phyloP scores from a whole-genome alignment of 2,797 vertebrate genomes.

The Cuniculus paca region DNA sequence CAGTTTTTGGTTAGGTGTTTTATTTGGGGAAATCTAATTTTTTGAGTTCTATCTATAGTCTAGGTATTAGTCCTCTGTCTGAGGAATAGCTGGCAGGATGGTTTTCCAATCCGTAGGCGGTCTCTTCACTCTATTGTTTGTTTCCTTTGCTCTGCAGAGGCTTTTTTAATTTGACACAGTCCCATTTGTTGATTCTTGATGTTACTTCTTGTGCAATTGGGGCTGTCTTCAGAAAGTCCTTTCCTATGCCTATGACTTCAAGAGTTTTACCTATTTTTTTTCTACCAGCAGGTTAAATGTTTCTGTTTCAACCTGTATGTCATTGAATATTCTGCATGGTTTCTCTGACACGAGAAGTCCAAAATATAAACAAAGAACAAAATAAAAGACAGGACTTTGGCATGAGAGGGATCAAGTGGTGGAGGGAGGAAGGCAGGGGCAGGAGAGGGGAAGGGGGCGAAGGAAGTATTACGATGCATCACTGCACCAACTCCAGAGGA shows the following conservation, averaged over 20 bases:
- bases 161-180: too few relatives aligned
- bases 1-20: not conserved
- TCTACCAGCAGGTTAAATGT: not conserved
- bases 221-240: not conserved
- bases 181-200: not conserved
- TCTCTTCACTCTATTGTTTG: not conserved
- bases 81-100: not conserved
- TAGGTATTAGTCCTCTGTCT: not conserved
- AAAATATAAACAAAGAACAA: not conserved
- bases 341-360: not conserved
- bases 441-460: not conserved
- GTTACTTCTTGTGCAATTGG: not conserved
- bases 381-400: not conserved
- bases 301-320: not conserved
- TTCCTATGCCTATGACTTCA: not conserved
- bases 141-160: not conserved
- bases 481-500: too few relatives aligned
- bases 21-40: not conserved
- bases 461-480: not conserved
- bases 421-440: not conserved
- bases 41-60: not conserved
- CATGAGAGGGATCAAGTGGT: not conserved
- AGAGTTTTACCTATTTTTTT: not conserved
- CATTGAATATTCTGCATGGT: not conserved
- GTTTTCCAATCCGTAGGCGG: not conserved